phyloP scores from a whole-genome alignment of 2,888 invertebrate species.

The Pyrgus malvae region DNA sequence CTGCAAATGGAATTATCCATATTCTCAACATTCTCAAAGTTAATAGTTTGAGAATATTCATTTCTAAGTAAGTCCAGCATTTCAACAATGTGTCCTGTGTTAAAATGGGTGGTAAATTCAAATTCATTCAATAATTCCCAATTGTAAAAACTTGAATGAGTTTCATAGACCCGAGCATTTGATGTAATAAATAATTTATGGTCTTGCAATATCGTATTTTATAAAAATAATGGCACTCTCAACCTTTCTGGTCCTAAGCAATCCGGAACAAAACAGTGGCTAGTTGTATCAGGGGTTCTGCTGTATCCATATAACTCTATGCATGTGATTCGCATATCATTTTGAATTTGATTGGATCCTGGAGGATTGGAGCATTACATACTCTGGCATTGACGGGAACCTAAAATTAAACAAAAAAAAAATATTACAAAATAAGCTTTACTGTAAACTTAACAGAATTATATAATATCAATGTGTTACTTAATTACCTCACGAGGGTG shows the following conservation, averaged over 20 bases:
- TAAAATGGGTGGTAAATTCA: not conserved
- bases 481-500: not conserved
- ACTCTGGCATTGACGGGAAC: not conserved
- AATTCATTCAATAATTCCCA: not conserved
- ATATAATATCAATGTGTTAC: not conserved
- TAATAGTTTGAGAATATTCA: not conserved
- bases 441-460: not conserved
- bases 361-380: too few species aligned
- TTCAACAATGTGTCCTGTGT: not conserved
- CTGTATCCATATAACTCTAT: not conserved
- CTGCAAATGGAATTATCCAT: not conserved
- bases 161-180: not conserved
- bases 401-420: not conserved
- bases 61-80: not conserved
- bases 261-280: not conserved
- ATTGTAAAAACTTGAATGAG: not conserved
- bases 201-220: not conserved
- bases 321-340: not conserved
- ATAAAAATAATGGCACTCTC: not conserved
- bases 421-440: not conserved
- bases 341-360: not conserved
- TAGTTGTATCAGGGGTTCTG: not conserved
- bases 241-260: not conserved
- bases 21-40: not conserved
- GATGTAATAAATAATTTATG: not conserved